Base-by-base conservation (phyloP, 1,140 invertebrate species). In the Ceratina australensis region DNA sequence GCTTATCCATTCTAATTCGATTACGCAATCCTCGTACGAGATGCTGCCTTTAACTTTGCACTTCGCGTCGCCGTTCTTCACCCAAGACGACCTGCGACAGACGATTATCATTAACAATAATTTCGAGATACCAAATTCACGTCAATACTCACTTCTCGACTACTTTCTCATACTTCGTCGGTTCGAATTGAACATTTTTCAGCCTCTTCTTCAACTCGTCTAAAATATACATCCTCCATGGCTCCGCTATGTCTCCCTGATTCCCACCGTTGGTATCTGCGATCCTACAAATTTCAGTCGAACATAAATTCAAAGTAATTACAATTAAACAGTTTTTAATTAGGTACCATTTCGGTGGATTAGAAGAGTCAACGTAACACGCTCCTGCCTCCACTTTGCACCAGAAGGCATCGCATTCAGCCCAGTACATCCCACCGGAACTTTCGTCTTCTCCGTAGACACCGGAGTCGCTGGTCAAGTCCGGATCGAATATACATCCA, bases 1-100 rank as follows among this genome's bases (percentile, higher is more conserved):
- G 64, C 94, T 94, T 64, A 95, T 94, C 95, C 96, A 97, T 92
- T 97, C 96, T 67, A 98, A 90, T 89, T 97, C 96, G 56, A 98
- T 90, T 74, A 95, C 92, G 88, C 96, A 97, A 84, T 97, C 96
- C 73, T 96, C 94, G 90, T 94, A 95, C 4, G 90, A 91, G 54
- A 91, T 92, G 81, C 92, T 93, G 33, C 92, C 91, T 87, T 94
- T 93, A 63, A 96, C 93, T 88, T 94, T 94, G 80, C 94, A 95
- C 84, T 95, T 94, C 7, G 95, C 95, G 87, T 96, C 95, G 26
- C 95, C 95, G 79, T 94, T 95, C 86, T 97, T 96, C 0, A 96
- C 94, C 96, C 96, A 97, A 0, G 96, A 96, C 26, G 95, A 95
- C 85, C 94, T 94, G 73, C 18, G 77, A 72, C 24, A 52, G 60